These are phyloP conservation scores for Atta texana DNA, from an alignment of 1,140 invertebrate genomes.

Conservation along the genomic window DNA sequence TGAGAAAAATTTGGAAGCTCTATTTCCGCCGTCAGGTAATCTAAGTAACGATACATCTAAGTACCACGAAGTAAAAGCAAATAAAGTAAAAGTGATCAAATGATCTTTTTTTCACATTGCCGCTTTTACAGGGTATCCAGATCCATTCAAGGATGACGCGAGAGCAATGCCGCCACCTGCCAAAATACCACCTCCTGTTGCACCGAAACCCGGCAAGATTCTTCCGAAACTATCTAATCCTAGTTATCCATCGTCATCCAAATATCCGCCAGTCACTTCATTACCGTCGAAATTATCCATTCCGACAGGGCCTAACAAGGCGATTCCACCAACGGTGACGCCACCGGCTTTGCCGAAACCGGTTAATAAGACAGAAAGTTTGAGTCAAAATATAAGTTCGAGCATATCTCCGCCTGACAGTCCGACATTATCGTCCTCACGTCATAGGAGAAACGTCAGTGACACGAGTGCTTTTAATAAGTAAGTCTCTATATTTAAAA, in stretches of 20 bases:
- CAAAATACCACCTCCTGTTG: constrained; percentile 84
- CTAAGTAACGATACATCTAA: background rate
- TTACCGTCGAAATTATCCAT: constrained; percentile 77
- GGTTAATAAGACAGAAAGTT: constrained; percentile 83
- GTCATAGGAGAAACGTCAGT: constrained; percentile 93
- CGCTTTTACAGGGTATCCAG: constrained; percentile 82
- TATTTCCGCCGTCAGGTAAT: constrained; percentile 85
- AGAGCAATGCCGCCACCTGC: constrained; percentile 80
- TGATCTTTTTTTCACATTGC: background rate
- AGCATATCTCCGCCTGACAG: constrained; percentile 84
- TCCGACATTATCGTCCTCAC: constrained; percentile 83
- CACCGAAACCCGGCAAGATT: constrained; percentile 81
- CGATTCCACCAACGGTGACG: constrained; percentile 78
- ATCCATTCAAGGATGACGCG: constrained; percentile 85
- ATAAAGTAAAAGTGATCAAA: background rate
- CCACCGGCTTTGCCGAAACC: constrained; percentile 87
- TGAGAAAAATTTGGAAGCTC: constrained; percentile 84
- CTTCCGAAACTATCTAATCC: constrained; percentile 80
- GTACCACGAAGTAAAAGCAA: background rate
- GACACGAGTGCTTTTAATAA: constrained; percentile 95
- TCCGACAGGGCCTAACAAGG: constrained; percentile 74
- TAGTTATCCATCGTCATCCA: constrained; percentile 73
- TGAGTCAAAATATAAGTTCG: constrained; percentile 85
- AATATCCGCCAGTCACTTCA: constrained; percentile 78
- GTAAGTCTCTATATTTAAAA: constrained; percentile 85